Conservation (phyloP, 2,797 vertebrate genomes). For the Sebastes cheni region DNA sequence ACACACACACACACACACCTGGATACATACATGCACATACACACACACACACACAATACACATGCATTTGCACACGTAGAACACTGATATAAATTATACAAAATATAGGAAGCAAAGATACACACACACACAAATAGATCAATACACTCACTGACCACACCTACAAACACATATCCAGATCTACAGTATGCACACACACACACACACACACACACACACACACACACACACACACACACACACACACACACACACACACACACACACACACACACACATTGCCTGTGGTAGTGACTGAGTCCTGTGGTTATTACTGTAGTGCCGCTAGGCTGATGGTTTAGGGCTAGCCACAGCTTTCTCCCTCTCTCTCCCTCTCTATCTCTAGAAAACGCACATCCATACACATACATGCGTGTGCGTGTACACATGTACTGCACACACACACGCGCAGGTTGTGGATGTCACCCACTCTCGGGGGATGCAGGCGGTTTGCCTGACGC, state of each 20-base stretch:
- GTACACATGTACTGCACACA: conserved; percentile 15
- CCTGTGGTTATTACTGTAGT: conserved; percentile 78
- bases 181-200: conserved; percentile 16
- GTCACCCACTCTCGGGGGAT: conserved; percentile 73
- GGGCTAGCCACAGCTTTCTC: conserved; percentile 65
- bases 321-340: conserved; percentile 79
- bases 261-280: conserved; percentile 42
- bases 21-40: background rate
- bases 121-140: background rate
- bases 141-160: background rate
- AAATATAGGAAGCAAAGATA: no score
- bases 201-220: conserved; percentile 36
- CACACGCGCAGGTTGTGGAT: conserved; percentile 54
- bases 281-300: conserved; percentile 72
- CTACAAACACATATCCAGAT: background rate
- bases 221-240: conserved; percentile 43
- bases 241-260: conserved; percentile 36
- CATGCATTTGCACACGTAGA: no score
- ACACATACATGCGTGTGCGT: background rate
- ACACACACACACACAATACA: conserved; percentile 10
- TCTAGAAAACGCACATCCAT: background rate
- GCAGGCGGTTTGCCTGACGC: conserved; percentile 67
- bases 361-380: conserved; percentile 7
- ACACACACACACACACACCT: background rate
- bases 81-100: no score